Evolutionary conservation across 2,888 invertebrate genomes (phyloP).

Genomic region (Lissocephala sabroskyi): DNA sequence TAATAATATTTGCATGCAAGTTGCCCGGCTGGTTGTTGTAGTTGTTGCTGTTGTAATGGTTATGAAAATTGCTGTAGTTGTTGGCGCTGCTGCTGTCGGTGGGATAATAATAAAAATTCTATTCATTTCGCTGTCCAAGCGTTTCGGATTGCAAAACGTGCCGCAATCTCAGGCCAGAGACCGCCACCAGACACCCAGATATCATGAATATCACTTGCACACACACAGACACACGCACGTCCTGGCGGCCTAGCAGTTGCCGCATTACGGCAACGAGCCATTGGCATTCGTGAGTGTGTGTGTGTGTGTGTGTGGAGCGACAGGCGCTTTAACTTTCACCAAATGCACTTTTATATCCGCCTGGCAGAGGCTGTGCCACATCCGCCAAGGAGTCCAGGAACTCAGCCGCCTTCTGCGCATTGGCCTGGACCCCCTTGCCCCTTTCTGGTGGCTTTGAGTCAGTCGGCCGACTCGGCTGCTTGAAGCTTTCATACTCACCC

Average conservation of each 20-base stretch:
- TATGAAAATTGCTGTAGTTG: conserved; percentile 8
- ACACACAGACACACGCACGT: neutral
- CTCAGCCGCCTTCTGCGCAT: neutral
- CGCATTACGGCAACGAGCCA: neutral
- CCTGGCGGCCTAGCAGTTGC: neutral
- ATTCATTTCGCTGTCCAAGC: conserved; percentile 62
- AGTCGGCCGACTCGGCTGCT: neutral
- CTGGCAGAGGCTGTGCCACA: neutral
- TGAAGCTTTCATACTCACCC: conserved; percentile 77
- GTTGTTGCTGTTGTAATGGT: conserved; percentile 1
- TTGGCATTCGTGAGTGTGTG: neutral
- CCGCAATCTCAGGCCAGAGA: conserved; percentile 15
- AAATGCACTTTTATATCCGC: conserved; percentile 49
- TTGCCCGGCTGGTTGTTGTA: conserved; percentile 13
- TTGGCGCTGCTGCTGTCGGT: too few species aligned
- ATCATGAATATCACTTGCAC: conserved; percentile 25
- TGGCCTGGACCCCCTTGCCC: neutral
- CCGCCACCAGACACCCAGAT: conserved; percentile 11
- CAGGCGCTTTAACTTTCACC: conserved; percentile 8
- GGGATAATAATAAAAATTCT: conserved; percentile 67
- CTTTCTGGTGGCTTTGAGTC: neutral
- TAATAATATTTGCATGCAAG: conserved; percentile 54
- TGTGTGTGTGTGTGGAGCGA: neutral
- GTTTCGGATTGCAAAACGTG: conserved; percentile 61
- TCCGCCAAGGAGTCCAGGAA: too few species aligned